Conservation (phyloP, 2,888 invertebrate species). For the Adineta ricciae region DNA sequence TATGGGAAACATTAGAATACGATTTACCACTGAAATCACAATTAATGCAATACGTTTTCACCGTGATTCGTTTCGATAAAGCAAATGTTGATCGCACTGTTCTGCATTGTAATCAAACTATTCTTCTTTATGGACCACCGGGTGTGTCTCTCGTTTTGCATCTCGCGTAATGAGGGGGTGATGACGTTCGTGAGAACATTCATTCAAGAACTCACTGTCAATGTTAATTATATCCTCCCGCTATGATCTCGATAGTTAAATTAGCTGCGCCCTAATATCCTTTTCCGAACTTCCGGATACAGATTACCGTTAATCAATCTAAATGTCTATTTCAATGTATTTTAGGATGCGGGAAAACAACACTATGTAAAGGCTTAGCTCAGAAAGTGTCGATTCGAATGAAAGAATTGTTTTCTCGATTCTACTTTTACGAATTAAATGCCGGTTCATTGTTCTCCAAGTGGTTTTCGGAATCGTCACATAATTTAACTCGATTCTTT, state of each 20-base stretch:
- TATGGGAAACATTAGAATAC: slow-evolving; percentile 82
- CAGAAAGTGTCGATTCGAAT: slow-evolving; percentile 74
- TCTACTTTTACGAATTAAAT: slow-evolving; percentile 76
- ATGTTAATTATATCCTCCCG: too few relatives aligned
- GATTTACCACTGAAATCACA: slow-evolving; percentile 49
- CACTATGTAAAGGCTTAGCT: slow-evolving; percentile 82
- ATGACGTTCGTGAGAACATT: too few relatives aligned
- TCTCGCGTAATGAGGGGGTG: too few relatives aligned
- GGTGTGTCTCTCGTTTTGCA: too few relatives aligned
- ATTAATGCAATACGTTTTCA: slow-evolving; percentile 27
- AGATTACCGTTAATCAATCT: too few relatives aligned
- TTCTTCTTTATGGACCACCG: slow-evolving; percentile 58
- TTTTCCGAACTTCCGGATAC: too few relatives aligned
- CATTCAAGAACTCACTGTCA: too few relatives aligned
- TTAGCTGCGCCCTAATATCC: too few relatives aligned
- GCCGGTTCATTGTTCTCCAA: slow-evolving; percentile 75
- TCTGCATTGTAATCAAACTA: slow-evolving; percentile 19
- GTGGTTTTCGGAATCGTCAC: slow-evolving; percentile 78
- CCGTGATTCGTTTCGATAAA: background rate
- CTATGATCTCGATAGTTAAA: too few relatives aligned
- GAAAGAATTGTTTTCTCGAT: slow-evolving; percentile 57
- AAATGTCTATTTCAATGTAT: too few relatives aligned
- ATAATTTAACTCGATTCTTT: slow-evolving; percentile 9
- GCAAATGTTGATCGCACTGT: background rate
- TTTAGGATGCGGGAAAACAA: slow-evolving; percentile 69